Percentiles rank a stretch among this genome's conserved stretches.
phyloP scores from a whole-genome alignment of 2,113 vertebrate genomes.

The Nestor notabilis region DNA sequence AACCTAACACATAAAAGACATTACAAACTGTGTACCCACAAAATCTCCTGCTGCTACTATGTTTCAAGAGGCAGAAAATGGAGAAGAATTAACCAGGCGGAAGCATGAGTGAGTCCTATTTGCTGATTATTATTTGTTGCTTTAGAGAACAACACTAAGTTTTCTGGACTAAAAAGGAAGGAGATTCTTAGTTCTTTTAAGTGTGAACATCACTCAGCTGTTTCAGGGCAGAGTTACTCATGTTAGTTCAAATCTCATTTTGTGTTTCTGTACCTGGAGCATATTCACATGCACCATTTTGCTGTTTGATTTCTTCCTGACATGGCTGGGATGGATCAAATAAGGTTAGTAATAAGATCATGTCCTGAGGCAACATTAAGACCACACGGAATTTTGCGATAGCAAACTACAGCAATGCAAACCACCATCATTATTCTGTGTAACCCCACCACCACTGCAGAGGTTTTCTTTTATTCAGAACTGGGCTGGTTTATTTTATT shows the following conservation, averaged over 20 bases:
- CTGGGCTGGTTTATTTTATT: neutral
- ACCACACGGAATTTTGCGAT: rapidly evolving
- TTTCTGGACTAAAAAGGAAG: neutral
- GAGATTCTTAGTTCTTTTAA: neutral
- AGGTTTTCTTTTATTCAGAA: neutral
- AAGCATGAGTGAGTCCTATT: neutral
- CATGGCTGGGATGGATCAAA: neutral
- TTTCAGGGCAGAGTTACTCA: neutral
- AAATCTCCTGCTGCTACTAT: neutral
- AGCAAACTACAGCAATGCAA: rapidly evolving
- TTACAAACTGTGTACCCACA: neutral
- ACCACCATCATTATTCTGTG: neutral
- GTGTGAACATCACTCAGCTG: neutral
- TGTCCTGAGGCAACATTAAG: neutral
- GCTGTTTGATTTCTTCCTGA: neutral
- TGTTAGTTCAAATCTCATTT: neutral
- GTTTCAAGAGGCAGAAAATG: neutral
- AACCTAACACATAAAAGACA: neutral
- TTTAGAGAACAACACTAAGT: neutral
- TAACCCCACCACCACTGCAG: neutral
- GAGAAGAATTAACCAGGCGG: neutral
- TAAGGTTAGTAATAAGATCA: rapidly evolving
- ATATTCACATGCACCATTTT: rapidly evolving
- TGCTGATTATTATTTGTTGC: neutral
- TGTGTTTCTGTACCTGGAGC: neutral